Conservation (phyloP, 2,797 vertebrate species). For the Potorous gilbertii region DNA sequence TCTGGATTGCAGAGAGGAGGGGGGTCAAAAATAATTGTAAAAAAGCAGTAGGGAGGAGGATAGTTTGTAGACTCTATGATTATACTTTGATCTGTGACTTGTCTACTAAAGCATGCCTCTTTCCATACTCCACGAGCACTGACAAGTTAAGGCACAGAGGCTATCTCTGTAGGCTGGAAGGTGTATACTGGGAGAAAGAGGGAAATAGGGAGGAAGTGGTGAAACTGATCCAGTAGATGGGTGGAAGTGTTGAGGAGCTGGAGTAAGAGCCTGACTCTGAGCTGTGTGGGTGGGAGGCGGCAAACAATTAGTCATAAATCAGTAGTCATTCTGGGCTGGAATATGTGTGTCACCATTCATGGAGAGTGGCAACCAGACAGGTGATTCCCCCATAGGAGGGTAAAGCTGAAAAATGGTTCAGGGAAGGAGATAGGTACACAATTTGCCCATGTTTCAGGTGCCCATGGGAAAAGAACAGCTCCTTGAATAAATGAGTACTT, state of each 20-base stretch:
- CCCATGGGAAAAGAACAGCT: background rate
- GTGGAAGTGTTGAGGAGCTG: background rate
- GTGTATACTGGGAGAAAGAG: background rate
- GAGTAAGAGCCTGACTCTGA: slow-evolving; percentile 40
- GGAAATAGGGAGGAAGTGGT: background rate
- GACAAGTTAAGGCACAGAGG: background rate
- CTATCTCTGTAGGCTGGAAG: background rate
- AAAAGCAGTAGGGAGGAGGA: background rate
- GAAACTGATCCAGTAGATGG: background rate
- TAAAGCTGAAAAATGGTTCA: background rate
- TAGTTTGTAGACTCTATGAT: background rate
- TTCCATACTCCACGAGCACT: background rate
- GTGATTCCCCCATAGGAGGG: background rate
- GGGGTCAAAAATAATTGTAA: background rate
- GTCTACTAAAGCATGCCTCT: background rate
- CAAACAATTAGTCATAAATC: slow-evolving; percentile 50
- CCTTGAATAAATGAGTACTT: background rate
- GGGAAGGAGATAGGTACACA: background rate
- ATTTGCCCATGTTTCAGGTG: background rate
- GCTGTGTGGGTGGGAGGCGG: background rate
- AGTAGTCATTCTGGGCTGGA: slow-evolving; percentile 3
- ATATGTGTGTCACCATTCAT: too few relatives aligned
- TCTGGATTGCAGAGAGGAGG: too few relatives aligned
- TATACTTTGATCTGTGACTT: background rate
- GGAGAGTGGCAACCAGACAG: background rate